phyloP scores from a whole-genome alignment of 2,113 vertebrate species.

The Gavialis gangeticus region DNA sequence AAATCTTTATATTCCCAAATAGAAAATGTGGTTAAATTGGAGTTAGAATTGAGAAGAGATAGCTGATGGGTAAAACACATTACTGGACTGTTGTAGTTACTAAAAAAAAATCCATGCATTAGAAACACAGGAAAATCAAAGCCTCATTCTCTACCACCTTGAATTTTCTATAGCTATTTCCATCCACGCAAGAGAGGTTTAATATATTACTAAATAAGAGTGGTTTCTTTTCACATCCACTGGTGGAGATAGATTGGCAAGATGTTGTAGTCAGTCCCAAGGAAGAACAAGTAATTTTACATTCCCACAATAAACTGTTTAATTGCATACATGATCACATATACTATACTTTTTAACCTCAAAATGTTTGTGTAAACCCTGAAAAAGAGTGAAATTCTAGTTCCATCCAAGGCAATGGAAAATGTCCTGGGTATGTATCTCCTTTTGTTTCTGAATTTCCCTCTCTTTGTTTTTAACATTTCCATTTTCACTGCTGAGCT shows the following conservation, averaged over 20 bases:
- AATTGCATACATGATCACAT: neutral
- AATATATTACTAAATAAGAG: neutral
- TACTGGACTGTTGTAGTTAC: neutral
- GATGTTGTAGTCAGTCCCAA: neutral
- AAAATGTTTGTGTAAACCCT: neutral
- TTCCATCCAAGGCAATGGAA: neutral
- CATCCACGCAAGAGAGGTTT: neutral
- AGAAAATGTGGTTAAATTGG: neutral
- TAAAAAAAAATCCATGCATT: neutral
- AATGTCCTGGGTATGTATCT: neutral
- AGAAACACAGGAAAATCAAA: neutral
- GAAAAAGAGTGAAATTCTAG: neutral
- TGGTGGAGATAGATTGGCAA: neutral
- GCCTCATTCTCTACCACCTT: neutral
- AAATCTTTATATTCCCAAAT: neutral
- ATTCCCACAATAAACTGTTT: neutral
- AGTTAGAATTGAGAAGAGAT: neutral
- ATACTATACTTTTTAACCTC: neutral
- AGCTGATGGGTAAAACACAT: neutral
- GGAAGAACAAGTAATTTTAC: neutral
- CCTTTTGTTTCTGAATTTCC: neutral
- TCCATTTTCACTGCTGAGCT: neutral
- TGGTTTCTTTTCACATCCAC: neutral
- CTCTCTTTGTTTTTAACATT: too few species aligned
- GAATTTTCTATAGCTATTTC: neutral